Evolutionary conservation across 2,888 invertebrate species (phyloP).

Genomic region (Sericinus montela): DNA sequence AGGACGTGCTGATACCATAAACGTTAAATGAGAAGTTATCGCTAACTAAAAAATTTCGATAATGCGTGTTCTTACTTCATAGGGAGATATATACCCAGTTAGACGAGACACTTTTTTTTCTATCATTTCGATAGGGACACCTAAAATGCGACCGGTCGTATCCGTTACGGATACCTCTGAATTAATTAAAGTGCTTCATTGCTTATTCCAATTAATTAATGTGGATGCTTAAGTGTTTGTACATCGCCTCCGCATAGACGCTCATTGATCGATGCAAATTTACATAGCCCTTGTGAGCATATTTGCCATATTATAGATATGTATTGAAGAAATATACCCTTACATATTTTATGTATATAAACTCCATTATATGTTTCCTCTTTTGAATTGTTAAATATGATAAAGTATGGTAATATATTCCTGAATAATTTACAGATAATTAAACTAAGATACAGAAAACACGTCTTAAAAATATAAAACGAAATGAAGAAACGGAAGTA

Average conservation of each 20-base stretch:
- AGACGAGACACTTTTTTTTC: constrained; percentile 16
- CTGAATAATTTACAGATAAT: no score
- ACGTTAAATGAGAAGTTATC: constrained; percentile 10
- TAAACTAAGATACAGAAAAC: no score
- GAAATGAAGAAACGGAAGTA: no score
- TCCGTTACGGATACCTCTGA: constrained; percentile 19
- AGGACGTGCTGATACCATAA: constrained; percentile 7
- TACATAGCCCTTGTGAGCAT: no score
- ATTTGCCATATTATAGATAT: no score
- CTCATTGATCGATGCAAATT: background rate
- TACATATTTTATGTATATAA: no score
- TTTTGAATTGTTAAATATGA: no score
- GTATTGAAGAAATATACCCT: no score
- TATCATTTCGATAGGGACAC: constrained; percentile 15
- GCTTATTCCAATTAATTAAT: constrained; percentile 15
- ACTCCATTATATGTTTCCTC: no score
- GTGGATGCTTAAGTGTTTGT: constrained; percentile 15
- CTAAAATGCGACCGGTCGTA: constrained; percentile 19
- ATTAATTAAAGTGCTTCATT: constrained; percentile 17
- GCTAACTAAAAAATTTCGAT: constrained; percentile 17
- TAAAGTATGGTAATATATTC: no score
- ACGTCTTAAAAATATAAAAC: no score
- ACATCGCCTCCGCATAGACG: constrained; percentile 12
- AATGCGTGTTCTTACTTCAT: constrained; percentile 17
- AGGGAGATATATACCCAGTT: constrained; percentile 18